Evolutionary conservation across 1,140 invertebrate genomes (phyloP).

Genomic region (Drosophila watanabei): DNA sequence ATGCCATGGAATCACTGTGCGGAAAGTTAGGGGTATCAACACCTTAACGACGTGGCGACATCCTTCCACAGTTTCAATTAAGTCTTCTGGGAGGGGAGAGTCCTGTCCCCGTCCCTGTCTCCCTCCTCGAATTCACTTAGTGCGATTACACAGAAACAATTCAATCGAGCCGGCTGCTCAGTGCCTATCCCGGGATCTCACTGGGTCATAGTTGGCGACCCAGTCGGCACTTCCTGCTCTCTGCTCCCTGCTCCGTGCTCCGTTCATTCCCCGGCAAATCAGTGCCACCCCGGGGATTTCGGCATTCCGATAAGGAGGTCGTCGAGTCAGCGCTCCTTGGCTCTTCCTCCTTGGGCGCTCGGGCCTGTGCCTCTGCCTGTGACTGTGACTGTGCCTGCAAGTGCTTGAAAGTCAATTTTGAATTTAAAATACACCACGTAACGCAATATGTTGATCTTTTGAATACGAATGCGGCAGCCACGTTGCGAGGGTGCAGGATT

Average conservation of each 20-base stretch:
- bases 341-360: background rate
- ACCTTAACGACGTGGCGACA: constrained; percentile 31
- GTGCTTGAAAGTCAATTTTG: constrained; percentile 83
- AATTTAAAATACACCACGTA: constrained; percentile 84
- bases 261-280: constrained; percentile 32
- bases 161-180: constrained; percentile 28
- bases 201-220: constrained; percentile 44
- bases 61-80: constrained; percentile 24
- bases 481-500: constrained; percentile 10
- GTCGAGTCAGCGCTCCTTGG: constrained; percentile 42
- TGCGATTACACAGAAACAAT: constrained; percentile 42
- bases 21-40: background rate
- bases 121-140: constrained; percentile 23
- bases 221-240: background rate
- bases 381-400: constrained; percentile 55
- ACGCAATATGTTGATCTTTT: constrained; percentile 84
- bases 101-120: background rate
- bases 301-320: constrained; percentile 53
- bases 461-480: constrained; percentile 81
- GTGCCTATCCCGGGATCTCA: constrained; percentile 33
- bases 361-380: constrained; percentile 9
- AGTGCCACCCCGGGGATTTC: constrained; percentile 46
- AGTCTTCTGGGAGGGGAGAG: background rate
- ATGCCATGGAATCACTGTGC: background rate
- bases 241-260: background rate